Evolutionary conservation across 2,888 invertebrate species (phyloP).

Genomic region (Ptychoptera albimana): DNA sequence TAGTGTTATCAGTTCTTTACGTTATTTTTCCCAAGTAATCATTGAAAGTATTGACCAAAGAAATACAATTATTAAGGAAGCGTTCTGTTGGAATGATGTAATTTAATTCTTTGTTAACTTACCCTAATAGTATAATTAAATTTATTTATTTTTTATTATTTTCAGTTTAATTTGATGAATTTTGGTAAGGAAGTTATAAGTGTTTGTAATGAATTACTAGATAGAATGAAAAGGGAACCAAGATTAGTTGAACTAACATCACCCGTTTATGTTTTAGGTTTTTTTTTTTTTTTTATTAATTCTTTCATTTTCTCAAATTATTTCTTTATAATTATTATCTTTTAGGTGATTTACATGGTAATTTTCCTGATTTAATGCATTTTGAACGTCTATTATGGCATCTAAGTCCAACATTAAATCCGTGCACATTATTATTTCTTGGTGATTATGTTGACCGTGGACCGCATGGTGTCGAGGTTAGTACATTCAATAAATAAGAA

Average conservation of each 20-base stretch:
- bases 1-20: conserved; percentile 37
- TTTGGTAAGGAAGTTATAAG: conserved; percentile 35
- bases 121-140: background rate
- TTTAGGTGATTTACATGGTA: conserved; percentile 60
- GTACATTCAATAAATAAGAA: no score
- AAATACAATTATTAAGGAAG: background rate
- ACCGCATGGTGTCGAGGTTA: conserved; percentile 45
- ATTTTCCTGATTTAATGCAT: conserved; percentile 46
- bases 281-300: no score
- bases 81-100: background rate
- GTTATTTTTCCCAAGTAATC: conserved; percentile 30
- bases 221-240: conserved; percentile 34
- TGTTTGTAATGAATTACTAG: conserved; percentile 33
- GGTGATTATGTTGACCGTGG: conserved; percentile 69
- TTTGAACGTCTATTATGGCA: conserved; percentile 58
- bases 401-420: conserved; percentile 44
- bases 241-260: conserved; percentile 35
- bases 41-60: conserved; percentile 10
- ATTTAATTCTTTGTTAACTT: conserved; percentile 5
- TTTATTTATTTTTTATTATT: conserved; percentile 10
- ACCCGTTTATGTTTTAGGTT: conserved; percentile 23
- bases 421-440: conserved; percentile 49
- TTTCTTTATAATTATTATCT: conserved; percentile 3
- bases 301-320: conserved; percentile 27
- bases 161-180: conserved; percentile 22